A percentile compares a stretch with the other conserved stretches of the same genome.
phyloP scores from a whole-genome alignment of 1,140 invertebrate species.

The Aradophagus sp. region DNA sequence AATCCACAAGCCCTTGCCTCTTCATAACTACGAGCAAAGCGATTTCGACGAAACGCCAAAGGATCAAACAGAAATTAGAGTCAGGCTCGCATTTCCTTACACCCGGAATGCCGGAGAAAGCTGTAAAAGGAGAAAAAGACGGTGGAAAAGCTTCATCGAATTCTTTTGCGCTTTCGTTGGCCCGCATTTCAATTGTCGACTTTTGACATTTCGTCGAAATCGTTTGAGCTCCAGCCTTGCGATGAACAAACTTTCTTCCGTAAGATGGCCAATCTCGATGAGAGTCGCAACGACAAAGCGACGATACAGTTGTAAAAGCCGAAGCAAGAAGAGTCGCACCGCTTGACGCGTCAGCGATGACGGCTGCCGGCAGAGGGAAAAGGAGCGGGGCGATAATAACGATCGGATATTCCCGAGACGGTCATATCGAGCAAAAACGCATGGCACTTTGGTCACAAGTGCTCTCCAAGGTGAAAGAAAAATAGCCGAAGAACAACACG shows the following conservation, averaged over 20 bases:
- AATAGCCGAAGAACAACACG: conserved; percentile 6
- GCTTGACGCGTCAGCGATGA: conserved; percentile 22
- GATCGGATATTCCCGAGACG: no score
- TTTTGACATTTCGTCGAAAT: conserved; percentile 39
- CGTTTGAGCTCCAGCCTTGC: conserved; percentile 21
- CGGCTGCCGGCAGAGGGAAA: background rate
- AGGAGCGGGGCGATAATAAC: no score
- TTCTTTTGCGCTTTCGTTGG: no score
- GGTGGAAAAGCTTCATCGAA: no score
- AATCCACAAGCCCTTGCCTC: conserved; percentile 43
- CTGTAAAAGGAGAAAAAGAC: no score
- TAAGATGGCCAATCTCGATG: conserved; percentile 22
- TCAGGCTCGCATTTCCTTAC: no score
- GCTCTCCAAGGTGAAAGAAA: conserved; percentile 11
- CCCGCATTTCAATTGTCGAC: conserved; percentile 7
- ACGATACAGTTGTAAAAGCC: conserved; percentile 25
- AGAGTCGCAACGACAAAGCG: conserved; percentile 29
- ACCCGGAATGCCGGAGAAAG: no score
- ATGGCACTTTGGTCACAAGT: conserved; percentile 2
- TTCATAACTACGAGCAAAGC: conserved; percentile 23
- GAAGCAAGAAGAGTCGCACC: conserved; percentile 11
- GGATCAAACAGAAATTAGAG: conserved; percentile 6
- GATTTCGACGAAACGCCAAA: conserved; percentile 45
- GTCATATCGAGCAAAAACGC: no score
- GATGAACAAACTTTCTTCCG: conserved; percentile 5